Evolutionary conservation across 23 tunicate genomes (phyloP), one percentile per base, ranked within the genome.

Genomic region (Phallusia fumigata): DNA sequence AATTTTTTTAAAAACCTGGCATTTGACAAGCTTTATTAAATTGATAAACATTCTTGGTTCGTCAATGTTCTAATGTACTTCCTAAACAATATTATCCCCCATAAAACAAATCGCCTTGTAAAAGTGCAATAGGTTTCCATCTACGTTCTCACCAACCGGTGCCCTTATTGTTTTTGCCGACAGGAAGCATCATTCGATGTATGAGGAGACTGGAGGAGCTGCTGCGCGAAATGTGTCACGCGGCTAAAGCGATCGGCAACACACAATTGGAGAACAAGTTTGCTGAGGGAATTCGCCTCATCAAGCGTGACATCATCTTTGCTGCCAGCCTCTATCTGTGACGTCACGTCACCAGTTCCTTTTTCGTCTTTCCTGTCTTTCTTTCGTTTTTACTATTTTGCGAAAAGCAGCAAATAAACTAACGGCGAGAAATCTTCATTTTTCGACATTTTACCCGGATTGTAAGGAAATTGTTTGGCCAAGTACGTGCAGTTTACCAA

Each of bases 171-270:
- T 8, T 69, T 82, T 73, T 32, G 12, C 35, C 31, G 78, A 19
- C 83, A 91, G 96, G 97, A 21, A 89, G 94, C 86, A 89, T 94
- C 21, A 89, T 94, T n/a, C 82, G 98, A 0, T 89, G 94, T 82
- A 94, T 94, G 91, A 40, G 98, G 79, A 35, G 98, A 76, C 74
- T 94, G 24, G 98, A 94, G 64, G 98, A 94, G 58, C 91, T 94
- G 24, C 88, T 94, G 0, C 86, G 98, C 10, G 98, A 94, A 76
- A 94, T 94, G 98, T 87, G 98, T 64, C 91, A 89, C 78, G 98
- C 98, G 19, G 98, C 98, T 6, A 94, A 94, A 83, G 98, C 95
- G 19, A 94, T 94, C 82, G 98, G 98, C 15, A 94, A 94, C 88
- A 89, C 90, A 5, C 82, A 94, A 33, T 83, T 94, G 35, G 98